Evolutionary conservation across 2,888 invertebrate species (phyloP).

Genomic region (Cyaniris semiargus): DNA sequence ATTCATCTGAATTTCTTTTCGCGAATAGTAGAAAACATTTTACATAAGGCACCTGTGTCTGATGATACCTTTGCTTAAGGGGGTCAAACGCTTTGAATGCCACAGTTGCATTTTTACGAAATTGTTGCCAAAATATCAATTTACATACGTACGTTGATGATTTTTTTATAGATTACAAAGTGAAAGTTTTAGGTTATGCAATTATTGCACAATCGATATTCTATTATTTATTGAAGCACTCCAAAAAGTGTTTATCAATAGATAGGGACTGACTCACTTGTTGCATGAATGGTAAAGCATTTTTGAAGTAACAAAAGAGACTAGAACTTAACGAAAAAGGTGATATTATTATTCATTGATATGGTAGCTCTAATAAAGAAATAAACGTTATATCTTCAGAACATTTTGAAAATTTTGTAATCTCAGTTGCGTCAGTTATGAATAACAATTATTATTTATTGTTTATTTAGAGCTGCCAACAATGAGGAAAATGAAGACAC

Average conservation of each 20-base stretch:
- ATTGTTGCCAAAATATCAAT: conserved; percentile 19
- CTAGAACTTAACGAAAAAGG: neutral
- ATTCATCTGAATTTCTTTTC: conserved; percentile 45
- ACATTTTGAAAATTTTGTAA: neutral
- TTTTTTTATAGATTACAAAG: conserved; percentile 12
- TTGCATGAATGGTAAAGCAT: neutral
- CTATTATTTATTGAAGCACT: conserved; percentile 7
- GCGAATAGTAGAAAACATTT: conserved; percentile 13
- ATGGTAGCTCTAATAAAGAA: neutral
- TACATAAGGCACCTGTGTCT: neutral
- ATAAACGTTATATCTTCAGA: neutral
- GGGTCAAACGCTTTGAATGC: conserved; percentile 11
- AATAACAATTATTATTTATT: neutral
- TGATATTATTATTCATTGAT: neutral
- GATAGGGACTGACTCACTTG: conserved; percentile 22
- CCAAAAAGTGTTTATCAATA: conserved; percentile 25
- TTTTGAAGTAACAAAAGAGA: neutral
- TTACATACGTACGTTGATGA: conserved; percentile 15
- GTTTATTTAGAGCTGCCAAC: neutral
- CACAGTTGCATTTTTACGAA: conserved; percentile 17
- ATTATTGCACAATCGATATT: conserved; percentile 24
- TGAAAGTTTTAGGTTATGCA: conserved; percentile 24
- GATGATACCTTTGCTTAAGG: neutral
- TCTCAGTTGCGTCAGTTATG: neutral
- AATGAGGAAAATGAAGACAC: neutral